These are phyloP conservation scores for Trachelus stipa DNA, from an alignment of 2,888 invertebrate species.

Conservation along the genomic window DNA sequence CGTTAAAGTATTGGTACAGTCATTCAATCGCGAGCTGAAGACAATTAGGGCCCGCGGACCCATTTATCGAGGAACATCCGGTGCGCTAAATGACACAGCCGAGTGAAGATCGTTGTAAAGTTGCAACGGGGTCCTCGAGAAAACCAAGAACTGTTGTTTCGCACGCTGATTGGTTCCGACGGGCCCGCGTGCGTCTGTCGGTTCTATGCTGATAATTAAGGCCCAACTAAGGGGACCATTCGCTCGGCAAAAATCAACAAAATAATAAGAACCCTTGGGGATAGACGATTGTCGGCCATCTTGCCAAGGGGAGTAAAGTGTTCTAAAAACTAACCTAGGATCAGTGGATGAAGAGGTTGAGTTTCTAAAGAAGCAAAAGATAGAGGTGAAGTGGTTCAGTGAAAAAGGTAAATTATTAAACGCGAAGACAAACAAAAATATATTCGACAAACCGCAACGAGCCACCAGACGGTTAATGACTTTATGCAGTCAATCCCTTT, in stretches of 20 bases:
- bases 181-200: conserved; percentile 1
- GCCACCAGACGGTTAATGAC: conserved; percentile 58
- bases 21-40: neutral
- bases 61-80: conserved; percentile 42
- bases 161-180: conserved; percentile 1
- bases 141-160: conserved; percentile 15
- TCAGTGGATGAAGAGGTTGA: neutral
- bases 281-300: neutral
- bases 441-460: conserved; percentile 44
- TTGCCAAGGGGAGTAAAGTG: neutral
- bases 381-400: neutral
- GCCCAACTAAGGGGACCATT: neutral
- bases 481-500: conserved; percentile 53
- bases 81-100: conserved; percentile 34
- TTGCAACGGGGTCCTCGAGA: conserved; percentile 11
- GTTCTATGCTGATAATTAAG: conserved; percentile 23
- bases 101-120: neutral
- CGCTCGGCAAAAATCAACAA: neutral
- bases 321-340: neutral
- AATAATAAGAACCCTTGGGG: neutral
- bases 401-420: neutral
- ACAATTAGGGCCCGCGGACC: conserved; percentile 39
- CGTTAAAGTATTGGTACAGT: neutral
- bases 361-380: neutral
- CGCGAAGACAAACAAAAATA: neutral